Percentiles rank a stretch among this genome's conserved stretches.
Evolutionary conservation across 2,113 vertebrate species (phyloP).

Genomic region (Ameiurus melas): DNA sequence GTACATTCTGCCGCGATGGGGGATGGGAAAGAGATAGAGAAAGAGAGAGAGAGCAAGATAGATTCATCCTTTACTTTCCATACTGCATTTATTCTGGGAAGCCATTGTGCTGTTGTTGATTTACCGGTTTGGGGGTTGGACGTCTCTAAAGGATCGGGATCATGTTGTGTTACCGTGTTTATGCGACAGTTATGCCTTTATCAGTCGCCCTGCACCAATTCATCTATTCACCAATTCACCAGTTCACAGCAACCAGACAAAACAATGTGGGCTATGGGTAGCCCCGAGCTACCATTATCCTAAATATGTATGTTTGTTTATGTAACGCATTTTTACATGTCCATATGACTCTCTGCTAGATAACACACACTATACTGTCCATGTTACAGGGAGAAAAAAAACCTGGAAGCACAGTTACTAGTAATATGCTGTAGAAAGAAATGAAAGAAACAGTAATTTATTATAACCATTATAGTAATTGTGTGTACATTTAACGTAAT

Average conservation of each 20-base stretch:
- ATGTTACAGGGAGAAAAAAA: neutral
- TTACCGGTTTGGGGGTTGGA: neutral
- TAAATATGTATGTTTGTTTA: neutral
- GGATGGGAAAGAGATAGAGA: slow-evolving; percentile 27
- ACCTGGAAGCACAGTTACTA: neutral
- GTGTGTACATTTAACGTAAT: too few relatives aligned
- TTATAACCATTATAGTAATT: neutral
- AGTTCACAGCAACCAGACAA: neutral
- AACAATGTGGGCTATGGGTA: neutral
- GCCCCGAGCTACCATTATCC: neutral
- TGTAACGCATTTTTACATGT: neutral
- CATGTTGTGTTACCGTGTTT: neutral
- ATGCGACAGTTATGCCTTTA: neutral
- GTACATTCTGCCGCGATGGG: slow-evolving; percentile 24
- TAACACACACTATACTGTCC: neutral
- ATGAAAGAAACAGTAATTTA: neutral
- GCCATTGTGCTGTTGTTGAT: neutral
- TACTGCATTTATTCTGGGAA: neutral
- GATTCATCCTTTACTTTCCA: neutral
- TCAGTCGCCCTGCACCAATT: neutral
- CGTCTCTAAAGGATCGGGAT: neutral
- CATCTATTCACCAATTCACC: neutral
- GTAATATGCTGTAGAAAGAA: neutral
- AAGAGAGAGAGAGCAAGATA: slow-evolving; percentile 28
- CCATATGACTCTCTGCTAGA: neutral